phyloP scores from a whole-genome alignment of 2,888 invertebrate species.

The Metallyticus violacea region DNA sequence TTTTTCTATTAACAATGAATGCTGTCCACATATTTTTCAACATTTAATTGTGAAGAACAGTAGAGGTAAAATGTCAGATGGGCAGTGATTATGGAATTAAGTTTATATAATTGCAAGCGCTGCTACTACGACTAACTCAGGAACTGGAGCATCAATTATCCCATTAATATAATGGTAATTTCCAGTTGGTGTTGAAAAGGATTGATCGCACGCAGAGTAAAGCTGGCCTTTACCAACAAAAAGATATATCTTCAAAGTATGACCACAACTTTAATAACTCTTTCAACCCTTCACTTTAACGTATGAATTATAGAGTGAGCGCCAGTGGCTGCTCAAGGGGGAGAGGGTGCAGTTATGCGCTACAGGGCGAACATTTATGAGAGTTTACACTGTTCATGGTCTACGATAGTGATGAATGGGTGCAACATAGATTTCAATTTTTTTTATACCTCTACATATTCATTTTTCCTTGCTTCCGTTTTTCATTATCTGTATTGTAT shows the following conservation, averaged over 20 bases:
- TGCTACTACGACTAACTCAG: no score
- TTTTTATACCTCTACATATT: not conserved
- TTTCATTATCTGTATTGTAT: no score
- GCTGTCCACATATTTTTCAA: no score
- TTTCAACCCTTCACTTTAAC: conserved; percentile 24
- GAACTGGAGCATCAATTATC: no score
- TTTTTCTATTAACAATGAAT: no score
- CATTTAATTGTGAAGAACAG: no score
- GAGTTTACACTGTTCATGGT: conserved; percentile 2
- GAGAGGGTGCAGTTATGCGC: conserved; percentile 10
- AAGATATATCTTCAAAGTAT: not conserved
- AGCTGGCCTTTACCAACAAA: not conserved
- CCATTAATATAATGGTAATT: not conserved
- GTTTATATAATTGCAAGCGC: no score
- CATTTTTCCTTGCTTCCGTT: not conserved
- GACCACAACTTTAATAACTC: conserved; percentile 23
- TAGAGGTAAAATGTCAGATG: no score
- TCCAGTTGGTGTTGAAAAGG: not conserved
- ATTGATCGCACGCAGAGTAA: not conserved
- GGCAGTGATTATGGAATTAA: no score
- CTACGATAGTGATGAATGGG: not conserved
- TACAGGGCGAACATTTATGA: conserved; percentile 21
- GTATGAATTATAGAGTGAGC: conserved; percentile 20
- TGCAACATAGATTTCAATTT: not conserved
- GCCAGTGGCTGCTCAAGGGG: conserved; percentile 6